These are phyloP conservation scores for Drosophila tanythrix DNA, from an alignment of 2,888 invertebrate genomes.

Conservation along the genomic window DNA sequence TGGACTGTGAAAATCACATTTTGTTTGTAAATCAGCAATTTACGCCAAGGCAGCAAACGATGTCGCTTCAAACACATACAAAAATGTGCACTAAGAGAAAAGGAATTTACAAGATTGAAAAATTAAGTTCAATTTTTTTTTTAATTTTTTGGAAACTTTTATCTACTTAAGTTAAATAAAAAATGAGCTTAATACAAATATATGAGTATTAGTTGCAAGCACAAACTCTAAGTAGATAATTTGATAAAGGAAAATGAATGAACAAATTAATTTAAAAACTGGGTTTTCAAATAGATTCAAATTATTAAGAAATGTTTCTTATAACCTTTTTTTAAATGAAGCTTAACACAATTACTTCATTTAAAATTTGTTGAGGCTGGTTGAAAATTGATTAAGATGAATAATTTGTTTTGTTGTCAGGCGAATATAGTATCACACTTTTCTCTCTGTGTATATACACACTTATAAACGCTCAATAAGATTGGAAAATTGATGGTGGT, in stretches of 20 bases:
- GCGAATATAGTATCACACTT: neutral
- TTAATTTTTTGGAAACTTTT: neutral
- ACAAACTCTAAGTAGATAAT: neutral
- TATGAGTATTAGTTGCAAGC: neutral
- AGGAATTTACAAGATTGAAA: neutral
- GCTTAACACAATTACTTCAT: neutral
- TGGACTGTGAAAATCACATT: slow-evolving; percentile 69
- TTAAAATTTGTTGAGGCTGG: neutral
- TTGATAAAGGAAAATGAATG: neutral
- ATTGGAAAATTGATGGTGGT: slow-evolving; percentile 82
- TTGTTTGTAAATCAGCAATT: slow-evolving; percentile 82
- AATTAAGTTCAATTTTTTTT: neutral
- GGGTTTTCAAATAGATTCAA: neutral
- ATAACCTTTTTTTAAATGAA: neutral
- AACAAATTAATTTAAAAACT: neutral
- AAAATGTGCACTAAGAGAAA: slow-evolving; percentile 10
- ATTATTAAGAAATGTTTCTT: neutral
- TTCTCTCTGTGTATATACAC: slow-evolving; percentile 15
- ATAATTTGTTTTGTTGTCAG: neutral
- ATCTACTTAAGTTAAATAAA: neutral
- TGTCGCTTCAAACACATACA: slow-evolving; percentile 42
- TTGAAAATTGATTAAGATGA: neutral
- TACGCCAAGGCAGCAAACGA: slow-evolving; percentile 61
- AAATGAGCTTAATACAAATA: neutral
- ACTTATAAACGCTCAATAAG: slow-evolving; percentile 80